Evolutionary conservation across 2,797 vertebrate genomes (phyloP).

Genomic region (Ctenochaetus hawaiiensis): DNA sequence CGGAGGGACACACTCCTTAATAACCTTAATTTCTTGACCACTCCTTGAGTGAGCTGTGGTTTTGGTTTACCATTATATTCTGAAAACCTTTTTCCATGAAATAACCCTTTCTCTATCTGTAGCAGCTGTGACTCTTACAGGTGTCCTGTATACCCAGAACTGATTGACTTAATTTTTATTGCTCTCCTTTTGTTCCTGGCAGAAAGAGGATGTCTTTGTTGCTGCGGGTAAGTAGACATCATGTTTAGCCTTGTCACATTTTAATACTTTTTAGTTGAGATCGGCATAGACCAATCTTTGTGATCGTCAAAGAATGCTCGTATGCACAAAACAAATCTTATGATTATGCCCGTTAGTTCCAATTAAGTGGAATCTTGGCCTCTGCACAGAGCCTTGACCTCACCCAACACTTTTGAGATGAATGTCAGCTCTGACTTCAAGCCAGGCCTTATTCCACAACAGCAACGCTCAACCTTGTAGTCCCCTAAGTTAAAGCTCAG

Average conservation of each 20-base stretch:
- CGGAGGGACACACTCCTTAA: too few species aligned
- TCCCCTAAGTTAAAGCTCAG: background rate
- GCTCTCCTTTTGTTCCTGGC: conserved; percentile 80
- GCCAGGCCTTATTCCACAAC: background rate
- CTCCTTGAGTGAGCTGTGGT: conserved; percentile 52
- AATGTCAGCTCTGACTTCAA: background rate
- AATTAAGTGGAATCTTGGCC: background rate
- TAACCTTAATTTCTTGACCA: conserved; percentile 12
- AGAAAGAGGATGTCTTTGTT: conserved; percentile 84
- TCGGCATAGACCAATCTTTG: background rate
- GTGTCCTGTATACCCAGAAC: conserved; percentile 52
- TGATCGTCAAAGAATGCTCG: background rate
- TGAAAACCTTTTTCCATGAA: conserved; percentile 39
- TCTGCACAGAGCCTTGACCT: background rate
- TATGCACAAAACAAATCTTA: background rate
- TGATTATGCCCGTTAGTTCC: background rate
- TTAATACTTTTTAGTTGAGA: background rate
- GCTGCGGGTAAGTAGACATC: conserved; percentile 83
- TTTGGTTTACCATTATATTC: conserved; percentile 28
- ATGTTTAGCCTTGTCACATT: conserved; percentile 30
- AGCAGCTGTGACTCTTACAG: conserved; percentile 48
- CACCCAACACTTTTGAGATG: background rate
- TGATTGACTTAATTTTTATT: conserved; percentile 77
- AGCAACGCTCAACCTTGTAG: background rate
- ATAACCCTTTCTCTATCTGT: conserved; percentile 64